Conservation (phyloP, 2,797 vertebrate genomes). For the Enteromius unitaeniatus region DNA sequence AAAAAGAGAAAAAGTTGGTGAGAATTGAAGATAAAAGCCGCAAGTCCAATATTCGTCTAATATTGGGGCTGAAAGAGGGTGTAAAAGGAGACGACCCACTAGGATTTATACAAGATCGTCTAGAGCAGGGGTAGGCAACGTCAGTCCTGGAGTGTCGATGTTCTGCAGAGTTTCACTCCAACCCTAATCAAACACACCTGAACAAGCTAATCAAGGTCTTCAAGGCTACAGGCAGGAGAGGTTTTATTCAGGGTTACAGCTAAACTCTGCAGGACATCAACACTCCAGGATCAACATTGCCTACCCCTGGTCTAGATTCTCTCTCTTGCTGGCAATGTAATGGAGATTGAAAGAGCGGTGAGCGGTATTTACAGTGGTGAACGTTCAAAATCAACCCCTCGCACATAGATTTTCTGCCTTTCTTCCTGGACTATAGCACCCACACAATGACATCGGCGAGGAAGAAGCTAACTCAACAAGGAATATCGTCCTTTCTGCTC, state of each 20-base stretch:
- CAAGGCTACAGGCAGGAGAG: too few species aligned
- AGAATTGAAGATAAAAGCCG: not conserved
- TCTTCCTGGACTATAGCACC: constrained; percentile 19
- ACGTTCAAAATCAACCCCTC: too few species aligned
- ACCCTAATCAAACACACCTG: too few species aligned
- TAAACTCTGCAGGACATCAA: too few species aligned
- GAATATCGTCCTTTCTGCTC: not conserved
- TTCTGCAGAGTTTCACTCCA: too few species aligned
- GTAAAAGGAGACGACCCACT: not conserved
- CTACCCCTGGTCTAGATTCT: too few species aligned
- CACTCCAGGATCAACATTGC: too few species aligned
- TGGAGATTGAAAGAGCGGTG: not conserved
- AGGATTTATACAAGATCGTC: not conserved
- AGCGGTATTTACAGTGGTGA: not conserved
- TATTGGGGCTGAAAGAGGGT: not conserved
- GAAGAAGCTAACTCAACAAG: not conserved
- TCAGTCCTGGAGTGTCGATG: too few species aligned
- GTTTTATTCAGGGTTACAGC: too few species aligned
- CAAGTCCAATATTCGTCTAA: not conserved
- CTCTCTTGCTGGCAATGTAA: not conserved
- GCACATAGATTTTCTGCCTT: not conserved
- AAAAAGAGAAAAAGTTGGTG: too few species aligned
- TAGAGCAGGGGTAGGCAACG: too few species aligned
- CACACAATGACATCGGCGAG: not conserved
- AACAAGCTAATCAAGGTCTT: too few species aligned